Base-by-base conservation (phyloP, 2,113 vertebrate genomes). In the Poeciliopsis turrubarensis region DNA sequence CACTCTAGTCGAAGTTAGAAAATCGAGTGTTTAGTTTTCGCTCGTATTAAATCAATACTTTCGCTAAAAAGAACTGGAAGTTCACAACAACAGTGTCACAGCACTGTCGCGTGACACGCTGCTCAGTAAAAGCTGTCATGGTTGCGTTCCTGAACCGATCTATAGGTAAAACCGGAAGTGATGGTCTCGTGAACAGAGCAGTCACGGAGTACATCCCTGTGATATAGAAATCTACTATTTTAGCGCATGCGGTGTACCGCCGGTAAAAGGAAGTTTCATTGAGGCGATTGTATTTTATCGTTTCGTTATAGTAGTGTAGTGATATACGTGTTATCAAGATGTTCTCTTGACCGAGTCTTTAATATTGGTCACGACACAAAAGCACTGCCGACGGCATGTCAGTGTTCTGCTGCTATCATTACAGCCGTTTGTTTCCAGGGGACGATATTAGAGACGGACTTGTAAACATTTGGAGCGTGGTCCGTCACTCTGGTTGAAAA, bases 31-130 rank as follows among this genome's bases (percentile, higher is more conserved):
- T 68, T 7, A 75, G 65, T 68, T 60, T 37, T 32, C 54, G 30
- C 14, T 54, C 22, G 31, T 66, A 31, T 27, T 30, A 44, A 73
- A 51, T 57, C 34, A 31, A 17, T 5, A 82, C 70, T 85, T 84
- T 72, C 14, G 68, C 72, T 73, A 79, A 81, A 70, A 54, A 82
- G 84, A 89, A 89, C 80, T 90, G 80, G 80, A 86, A 89, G 84
- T 88, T 70, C 80, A 90, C 82, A 84, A 82, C 73, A 76, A 72
- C 71, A 71, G 66, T 80, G 92, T 95, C 92, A 93, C 91, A 90
- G 80, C 81, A 86, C 85, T 81, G 70, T 61, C 93, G 83, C 94
- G 93, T 95, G 94, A 95, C 92, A 87, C 77, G 47, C 0, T 8
- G 77, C 71, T 60, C 79, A 65, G 70, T 86, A 65, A 68, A 65